These are phyloP conservation scores for Cottoperca gobio DNA, from an alignment of 2,797 vertebrate species.

Conservation along the genomic window DNA sequence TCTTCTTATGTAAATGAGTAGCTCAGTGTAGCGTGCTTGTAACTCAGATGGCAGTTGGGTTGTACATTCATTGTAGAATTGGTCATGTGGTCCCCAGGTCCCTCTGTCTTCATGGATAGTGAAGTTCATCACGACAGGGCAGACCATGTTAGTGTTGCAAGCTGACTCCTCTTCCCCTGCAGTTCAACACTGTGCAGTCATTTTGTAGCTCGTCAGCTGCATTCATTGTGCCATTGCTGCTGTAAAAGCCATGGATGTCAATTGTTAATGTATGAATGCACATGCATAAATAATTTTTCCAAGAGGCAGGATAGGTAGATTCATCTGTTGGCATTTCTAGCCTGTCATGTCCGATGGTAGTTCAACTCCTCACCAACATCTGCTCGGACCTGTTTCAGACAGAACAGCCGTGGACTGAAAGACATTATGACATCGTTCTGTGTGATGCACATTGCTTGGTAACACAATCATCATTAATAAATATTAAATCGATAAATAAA, in stretches of 20 bases:
- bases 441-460: background rate
- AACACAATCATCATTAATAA: too few species aligned
- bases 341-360: background rate
- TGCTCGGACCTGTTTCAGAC: background rate
- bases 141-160: background rate
- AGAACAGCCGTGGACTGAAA: too few species aligned
- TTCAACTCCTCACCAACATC: background rate
- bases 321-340: background rate
- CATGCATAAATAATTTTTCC: constrained; percentile 4
- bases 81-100: too few species aligned
- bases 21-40: too few species aligned
- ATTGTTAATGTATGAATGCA: constrained; percentile 1
- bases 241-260: background rate
- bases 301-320: background rate
- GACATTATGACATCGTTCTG: background rate
- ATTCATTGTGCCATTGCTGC: background rate
- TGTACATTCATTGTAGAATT: too few species aligned
- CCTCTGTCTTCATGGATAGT: too few species aligned
- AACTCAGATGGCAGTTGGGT: too few species aligned
- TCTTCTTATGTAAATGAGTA: too few species aligned
- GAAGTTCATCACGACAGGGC: too few species aligned
- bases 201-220: background rate
- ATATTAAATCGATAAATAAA: too few species aligned
- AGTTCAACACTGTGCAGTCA: background rate
- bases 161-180: too few species aligned